These are phyloP conservation scores for Eulimnadia texana DNA, from an alignment of 1,140 invertebrate species.

Conservation along the genomic window DNA sequence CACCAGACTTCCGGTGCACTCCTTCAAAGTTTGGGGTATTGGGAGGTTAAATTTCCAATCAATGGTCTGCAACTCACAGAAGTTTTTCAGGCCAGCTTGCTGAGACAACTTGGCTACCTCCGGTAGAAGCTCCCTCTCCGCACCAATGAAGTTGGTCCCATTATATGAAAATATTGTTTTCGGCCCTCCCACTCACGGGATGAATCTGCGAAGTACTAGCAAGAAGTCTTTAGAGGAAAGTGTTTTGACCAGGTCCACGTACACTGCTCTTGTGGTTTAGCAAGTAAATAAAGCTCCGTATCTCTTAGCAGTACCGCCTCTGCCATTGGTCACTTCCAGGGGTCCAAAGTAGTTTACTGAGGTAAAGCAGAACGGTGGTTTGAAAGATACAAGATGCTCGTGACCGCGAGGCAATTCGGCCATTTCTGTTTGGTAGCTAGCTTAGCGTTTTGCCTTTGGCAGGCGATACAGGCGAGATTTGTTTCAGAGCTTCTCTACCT, in stretches of 20 bases:
- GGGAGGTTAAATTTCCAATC: slow-evolving; percentile 31
- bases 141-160: slow-evolving; percentile 29
- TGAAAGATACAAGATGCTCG: background rate
- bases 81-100: background rate
- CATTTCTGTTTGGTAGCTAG: background rate
- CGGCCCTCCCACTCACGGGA: slow-evolving; percentile 25
- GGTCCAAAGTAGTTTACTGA: background rate
- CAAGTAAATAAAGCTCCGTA: background rate
- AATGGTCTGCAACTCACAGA: slow-evolving; percentile 19
- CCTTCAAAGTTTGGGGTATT: slow-evolving; percentile 30
- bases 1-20: slow-evolving; percentile 30
- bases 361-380: slow-evolving; percentile 1
- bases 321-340: background rate
- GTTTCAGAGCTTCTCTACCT: background rate
- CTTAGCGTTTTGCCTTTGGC: background rate
- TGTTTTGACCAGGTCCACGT: slow-evolving; percentile 24
- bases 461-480: background rate
- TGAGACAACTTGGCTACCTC: slow-evolving; percentile 4
- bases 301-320: background rate
- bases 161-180: slow-evolving; percentile 24
- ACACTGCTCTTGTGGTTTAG: background rate
- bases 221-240: slow-evolving; percentile 28
- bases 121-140: slow-evolving; percentile 14
- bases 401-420: background rate
- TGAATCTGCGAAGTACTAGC: slow-evolving; percentile 27